Percentiles rank a stretch among this genome's conserved stretches.
These are phyloP conservation scores for Falcunculus frontatus DNA, from an alignment of 2,113 vertebrate genomes.

Conservation along the genomic window DNA sequence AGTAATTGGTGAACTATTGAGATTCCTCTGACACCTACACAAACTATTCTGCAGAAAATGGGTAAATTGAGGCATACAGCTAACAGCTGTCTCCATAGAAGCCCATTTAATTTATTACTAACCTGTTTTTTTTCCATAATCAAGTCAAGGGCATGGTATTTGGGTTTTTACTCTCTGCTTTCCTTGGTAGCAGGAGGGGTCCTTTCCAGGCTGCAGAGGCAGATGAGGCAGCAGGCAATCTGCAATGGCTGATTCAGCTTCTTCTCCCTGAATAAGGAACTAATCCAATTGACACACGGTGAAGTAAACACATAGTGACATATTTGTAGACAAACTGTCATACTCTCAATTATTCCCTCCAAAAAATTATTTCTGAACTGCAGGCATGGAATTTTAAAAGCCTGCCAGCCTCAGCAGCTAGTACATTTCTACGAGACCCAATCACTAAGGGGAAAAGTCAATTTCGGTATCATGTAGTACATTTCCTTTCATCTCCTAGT, in stretches of 20 bases:
- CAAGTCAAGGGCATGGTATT: neutral
- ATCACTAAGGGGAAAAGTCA: constrained; percentile 40
- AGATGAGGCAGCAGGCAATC: constrained; percentile 41
- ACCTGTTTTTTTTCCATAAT: neutral
- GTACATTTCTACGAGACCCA: constrained; percentile 34
- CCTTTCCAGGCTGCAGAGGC: neutral
- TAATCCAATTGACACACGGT: constrained; percentile 64
- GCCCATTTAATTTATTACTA: constrained; percentile 52
- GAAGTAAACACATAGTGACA: constrained; percentile 73
- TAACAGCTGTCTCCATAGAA: constrained; percentile 21
- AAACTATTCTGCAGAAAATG: constrained; percentile 31
- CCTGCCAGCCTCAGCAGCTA: constrained; percentile 65
- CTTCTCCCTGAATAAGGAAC: constrained; percentile 46
- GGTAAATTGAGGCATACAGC: constrained; percentile 18
- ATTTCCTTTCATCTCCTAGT: constrained; percentile 21
- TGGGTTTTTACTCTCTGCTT: constrained; percentile 45
- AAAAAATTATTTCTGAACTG: constrained; percentile 70
- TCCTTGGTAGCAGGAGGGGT: constrained; percentile 44
- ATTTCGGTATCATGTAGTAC: constrained; percentile 43
- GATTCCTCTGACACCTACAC: constrained; percentile 57
- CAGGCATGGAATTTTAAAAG: constrained; percentile 14
- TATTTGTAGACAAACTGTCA: constrained; percentile 77
- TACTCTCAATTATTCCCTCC: constrained; percentile 60
- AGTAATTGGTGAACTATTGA: constrained; percentile 67
- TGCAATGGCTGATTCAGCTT: constrained; percentile 33